Evolutionary conservation across 1,140 invertebrate genomes (phyloP).

Genomic region (Hydropsyche tenuis): DNA sequence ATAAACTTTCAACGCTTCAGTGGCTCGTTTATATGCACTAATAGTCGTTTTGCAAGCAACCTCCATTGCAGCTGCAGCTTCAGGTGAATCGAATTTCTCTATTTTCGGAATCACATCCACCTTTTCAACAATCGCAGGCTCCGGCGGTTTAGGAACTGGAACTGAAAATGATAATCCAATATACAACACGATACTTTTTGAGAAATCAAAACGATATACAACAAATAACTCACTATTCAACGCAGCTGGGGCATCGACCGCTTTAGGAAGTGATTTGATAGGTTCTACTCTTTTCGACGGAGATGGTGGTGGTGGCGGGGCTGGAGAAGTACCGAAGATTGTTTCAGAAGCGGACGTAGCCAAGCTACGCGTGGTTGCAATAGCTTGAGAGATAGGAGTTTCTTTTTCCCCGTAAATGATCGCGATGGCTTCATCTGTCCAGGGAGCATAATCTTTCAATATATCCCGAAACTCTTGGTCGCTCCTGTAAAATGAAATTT

Average conservation of each 20-base stretch:
- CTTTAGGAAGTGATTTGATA: neutral
- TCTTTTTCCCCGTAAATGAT: slow-evolving; percentile 40
- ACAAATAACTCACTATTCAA: slow-evolving; percentile 19
- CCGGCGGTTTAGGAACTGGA: slow-evolving; percentile 30
- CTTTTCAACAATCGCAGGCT: slow-evolving; percentile 11
- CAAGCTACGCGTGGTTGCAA: slow-evolving; percentile 29
- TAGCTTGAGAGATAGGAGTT: slow-evolving; percentile 31
- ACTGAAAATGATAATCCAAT: slow-evolving; percentile 8
- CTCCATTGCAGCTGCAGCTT: slow-evolving; percentile 18
- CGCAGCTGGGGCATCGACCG: slow-evolving; percentile 33
- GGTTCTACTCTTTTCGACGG: neutral
- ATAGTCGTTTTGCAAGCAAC: slow-evolving; percentile 23
- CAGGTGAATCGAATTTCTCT: slow-evolving; percentile 14
- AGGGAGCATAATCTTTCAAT: slow-evolving; percentile 45
- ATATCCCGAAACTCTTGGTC: slow-evolving; percentile 45
- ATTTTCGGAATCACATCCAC: neutral
- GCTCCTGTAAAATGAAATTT: slow-evolving; percentile 33
- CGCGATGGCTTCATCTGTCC: slow-evolving; percentile 46
- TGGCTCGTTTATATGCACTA: slow-evolving; percentile 37
- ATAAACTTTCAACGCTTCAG: slow-evolving; percentile 37
- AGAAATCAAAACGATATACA: neutral
- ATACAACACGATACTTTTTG: neutral
- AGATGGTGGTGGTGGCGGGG: neutral
- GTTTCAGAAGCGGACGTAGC: slow-evolving; percentile 37
- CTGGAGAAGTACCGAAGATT: slow-evolving; percentile 33